Conservation (phyloP, 1,140 invertebrate genomes). For the Armadillidium nasatum region DNA sequence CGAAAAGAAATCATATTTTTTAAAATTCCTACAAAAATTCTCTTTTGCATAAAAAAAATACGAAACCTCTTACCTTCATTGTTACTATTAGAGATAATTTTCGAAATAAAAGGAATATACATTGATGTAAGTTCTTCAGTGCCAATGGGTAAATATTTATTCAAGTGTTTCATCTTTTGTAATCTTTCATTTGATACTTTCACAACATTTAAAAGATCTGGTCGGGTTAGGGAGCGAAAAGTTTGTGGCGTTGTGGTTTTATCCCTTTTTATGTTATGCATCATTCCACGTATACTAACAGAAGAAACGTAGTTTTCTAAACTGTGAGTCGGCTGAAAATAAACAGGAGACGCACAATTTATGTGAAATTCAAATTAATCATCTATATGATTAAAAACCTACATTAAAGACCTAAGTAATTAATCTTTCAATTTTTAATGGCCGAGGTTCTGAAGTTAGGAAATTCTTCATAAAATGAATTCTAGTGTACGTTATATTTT, state of each 20-base stretch:
- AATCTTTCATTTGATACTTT: not conserved
- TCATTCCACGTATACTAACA: not conserved
- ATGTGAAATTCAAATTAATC: too few relatives aligned
- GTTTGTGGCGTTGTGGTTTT: not conserved
- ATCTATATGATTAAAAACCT: too few relatives aligned
- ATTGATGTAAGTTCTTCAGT: not conserved
- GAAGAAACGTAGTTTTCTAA: not conserved
- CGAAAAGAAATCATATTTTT: too few relatives aligned
- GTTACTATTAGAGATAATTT: not conserved
- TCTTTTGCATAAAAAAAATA: not conserved
- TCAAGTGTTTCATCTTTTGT: not conserved
- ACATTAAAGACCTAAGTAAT: too few relatives aligned
- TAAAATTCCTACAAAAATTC: too few relatives aligned
- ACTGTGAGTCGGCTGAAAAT: too few relatives aligned
- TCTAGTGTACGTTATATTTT: too few relatives aligned
- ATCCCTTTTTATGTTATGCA: not conserved
- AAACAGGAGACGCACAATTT: too few relatives aligned
- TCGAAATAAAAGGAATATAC: not conserved
- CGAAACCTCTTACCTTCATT: not conserved
- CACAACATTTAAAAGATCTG: not conserved
- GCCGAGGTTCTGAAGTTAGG: too few relatives aligned
- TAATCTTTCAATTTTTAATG: too few relatives aligned
- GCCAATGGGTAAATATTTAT: not conserved
- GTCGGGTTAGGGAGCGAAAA: not conserved
- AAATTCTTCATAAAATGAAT: too few relatives aligned